Percentiles rank a stretch among this genome's conserved stretches.
phyloP scores from a whole-genome alignment of 2,113 vertebrate genomes.

The Brienomyrus brachyistius region DNA sequence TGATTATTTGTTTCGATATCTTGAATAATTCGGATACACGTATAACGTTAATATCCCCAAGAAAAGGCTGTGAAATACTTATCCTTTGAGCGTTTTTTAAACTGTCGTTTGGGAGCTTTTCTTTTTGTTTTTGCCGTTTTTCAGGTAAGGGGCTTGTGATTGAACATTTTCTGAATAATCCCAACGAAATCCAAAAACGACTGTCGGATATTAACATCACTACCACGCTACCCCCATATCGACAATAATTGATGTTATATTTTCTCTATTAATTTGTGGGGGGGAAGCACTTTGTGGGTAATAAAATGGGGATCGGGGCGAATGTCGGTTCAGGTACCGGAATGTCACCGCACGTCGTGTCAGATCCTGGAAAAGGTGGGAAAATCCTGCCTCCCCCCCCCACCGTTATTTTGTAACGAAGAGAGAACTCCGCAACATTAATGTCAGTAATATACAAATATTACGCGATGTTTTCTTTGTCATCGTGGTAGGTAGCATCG shows the following conservation, averaged over 20 bases:
- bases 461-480: background rate
- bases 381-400: background rate
- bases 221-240: background rate
- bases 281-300: background rate
- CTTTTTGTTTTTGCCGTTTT: background rate
- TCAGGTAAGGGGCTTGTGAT: background rate
- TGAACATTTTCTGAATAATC: background rate
- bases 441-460: background rate
- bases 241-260: background rate
- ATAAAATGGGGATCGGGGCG: background rate
- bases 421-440: background rate
- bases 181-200: background rate
- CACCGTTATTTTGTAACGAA: background rate
- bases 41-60: background rate
- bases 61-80: background rate
- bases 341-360: conserved; percentile 20
- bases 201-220: background rate
- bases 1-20: background rate
- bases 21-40: background rate
- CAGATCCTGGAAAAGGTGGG: background rate
- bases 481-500: background rate
- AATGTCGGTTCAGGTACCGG: conserved; percentile 19
- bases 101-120: background rate
- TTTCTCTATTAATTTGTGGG: background rate
- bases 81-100: background rate